Evolutionary conservation across 2,113 vertebrate genomes (phyloP), one percentile per base, ranked within the genome.

Genomic region (Crotalus tigris): DNA sequence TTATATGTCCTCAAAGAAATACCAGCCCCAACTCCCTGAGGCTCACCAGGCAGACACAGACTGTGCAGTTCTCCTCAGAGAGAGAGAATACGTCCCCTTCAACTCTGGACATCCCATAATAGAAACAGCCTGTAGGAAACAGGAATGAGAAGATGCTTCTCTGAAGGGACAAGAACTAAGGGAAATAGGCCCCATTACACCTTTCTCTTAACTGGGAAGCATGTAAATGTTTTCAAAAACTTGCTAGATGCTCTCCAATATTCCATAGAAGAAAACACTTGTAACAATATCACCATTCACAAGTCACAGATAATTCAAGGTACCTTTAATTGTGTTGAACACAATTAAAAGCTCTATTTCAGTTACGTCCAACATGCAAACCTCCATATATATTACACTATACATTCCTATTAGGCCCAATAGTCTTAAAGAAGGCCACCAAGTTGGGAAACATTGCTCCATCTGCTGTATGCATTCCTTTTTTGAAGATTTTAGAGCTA

Each of bases 21-120:
- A 90, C 55, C 91, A 23, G 3, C 46, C 51, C 69, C 55, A 54
- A 15, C 12, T 46, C 44, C 23, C 58, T 3, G 23, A 61, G 4
- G 46, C 98, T 98, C 95, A 98, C 98, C 97, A 98, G 94, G 81
- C 98, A 98, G 94, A 98, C 92, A 0, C 98, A 98, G 87, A 98
- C 0, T 0, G 97, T 97, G 95, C 98, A 98, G 61, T 98, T 98
- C 91, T 98, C 97, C 0, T 93, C 55, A 0, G 96, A 96, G 1
- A 92, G 96, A 5, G 97, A 97, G 93, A 98, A 98, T 61, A 98
- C 97, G 0, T 98, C 98, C 0, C 98, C 98, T n/a, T 98, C 97
- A 0, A 95, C 94, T 44, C 97, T 94, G 89, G 96, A 4, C 5
- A 97, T 92, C 1, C 97, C 98, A 0, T 97, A 94, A 1, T 98